phyloP scores from a whole-genome alignment of 2,797 vertebrate species.

The Ctenopoma multispine region DNA sequence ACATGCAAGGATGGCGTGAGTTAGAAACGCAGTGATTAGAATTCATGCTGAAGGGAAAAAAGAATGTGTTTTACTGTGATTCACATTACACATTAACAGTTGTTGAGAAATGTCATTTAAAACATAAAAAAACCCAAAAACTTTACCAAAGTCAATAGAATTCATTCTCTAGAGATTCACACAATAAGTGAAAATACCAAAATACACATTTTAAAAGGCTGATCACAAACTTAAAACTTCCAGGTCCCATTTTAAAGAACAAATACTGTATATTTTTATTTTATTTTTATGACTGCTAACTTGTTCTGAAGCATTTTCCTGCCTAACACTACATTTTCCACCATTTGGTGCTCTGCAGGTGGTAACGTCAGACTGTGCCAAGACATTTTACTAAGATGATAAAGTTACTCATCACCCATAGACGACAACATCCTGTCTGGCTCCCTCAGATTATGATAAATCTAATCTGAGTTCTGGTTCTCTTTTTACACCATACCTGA shows the following conservation, averaged over 20 bases:
- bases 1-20: no score
- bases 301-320: slow-evolving; percentile 3
- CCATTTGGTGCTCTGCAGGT: slow-evolving; percentile 24
- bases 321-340: slow-evolving; percentile 4
- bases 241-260: not conserved
- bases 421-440: slow-evolving; percentile 43
- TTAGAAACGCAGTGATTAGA: no score
- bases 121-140: no score
- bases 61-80: no score
- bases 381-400: slow-evolving; percentile 4
- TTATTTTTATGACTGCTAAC: not conserved
- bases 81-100: no score
- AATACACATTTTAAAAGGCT: not conserved
- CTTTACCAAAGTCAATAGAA: no score
- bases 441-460: slow-evolving; percentile 31
- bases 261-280: not conserved
- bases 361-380: slow-evolving; percentile 18
- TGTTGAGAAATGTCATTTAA: no score
- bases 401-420: slow-evolving; percentile 48
- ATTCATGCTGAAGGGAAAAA: no score
- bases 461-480: no score
- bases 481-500: no score
- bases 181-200: not conserved
- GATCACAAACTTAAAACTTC: not conserved
- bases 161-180: no score